Conservation (phyloP, 2,888 invertebrate species). For the Eugnorisma glareosa region DNA sequence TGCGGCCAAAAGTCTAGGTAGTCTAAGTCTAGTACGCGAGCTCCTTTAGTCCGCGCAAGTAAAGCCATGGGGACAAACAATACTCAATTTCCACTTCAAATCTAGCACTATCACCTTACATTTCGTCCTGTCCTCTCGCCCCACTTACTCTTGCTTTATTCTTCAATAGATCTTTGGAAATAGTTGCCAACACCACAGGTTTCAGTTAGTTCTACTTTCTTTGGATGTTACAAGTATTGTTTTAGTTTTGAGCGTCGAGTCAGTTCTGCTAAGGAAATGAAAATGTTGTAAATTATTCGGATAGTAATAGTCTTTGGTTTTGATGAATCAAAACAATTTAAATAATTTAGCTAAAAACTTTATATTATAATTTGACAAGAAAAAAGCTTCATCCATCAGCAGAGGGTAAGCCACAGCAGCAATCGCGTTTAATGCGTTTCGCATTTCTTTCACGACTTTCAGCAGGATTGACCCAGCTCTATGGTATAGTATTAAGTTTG, state of each 20-base stretch:
- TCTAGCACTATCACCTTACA: not conserved
- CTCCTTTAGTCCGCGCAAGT: not conserved
- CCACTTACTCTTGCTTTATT: conserved; percentile 14
- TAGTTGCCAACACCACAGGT: conserved; percentile 11
- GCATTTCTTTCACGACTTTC: no score
- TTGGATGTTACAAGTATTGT: conserved; percentile 12
- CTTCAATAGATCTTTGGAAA: conserved; percentile 24
- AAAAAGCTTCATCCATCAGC: no score
- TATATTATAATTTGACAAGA: no score
- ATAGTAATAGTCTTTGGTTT: not conserved
- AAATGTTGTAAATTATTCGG: not conserved
- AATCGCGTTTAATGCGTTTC: no score
- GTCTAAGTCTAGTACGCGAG: not conserved
- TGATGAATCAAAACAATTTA: not conserved
- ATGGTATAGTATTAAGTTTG: no score
- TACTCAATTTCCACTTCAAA: conserved; percentile 13
- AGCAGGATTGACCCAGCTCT: no score
- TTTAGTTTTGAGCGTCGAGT: not conserved
- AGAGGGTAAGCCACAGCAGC: no score
- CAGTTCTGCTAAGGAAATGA: not conserved
- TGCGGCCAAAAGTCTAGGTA: no score
- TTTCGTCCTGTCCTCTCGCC: not conserved
- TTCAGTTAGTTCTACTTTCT: conserved; percentile 20
- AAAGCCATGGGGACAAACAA: not conserved
- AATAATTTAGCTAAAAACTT: no score